Base-by-base conservation (phyloP, 2,888 invertebrate species). In the Trichacis sp. region DNA sequence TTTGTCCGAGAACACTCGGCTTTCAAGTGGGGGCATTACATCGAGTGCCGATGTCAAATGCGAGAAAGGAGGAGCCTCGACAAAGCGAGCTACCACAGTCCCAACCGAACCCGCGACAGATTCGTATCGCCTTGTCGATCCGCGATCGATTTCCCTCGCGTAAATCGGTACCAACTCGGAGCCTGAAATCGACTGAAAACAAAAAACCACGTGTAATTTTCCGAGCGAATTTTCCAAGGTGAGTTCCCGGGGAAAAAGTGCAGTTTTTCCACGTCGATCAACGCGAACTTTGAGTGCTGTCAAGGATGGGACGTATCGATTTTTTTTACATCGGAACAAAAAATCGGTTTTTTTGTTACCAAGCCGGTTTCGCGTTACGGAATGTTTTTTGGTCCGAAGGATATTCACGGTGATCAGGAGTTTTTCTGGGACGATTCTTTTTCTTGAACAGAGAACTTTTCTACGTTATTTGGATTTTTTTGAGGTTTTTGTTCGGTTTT, bases 91-190 rank as follows among this genome's bases (percentile, higher is more conserved):
- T 73, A 74, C 78, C 80, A 81, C 82, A 82, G 83, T 83, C 78
- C 82, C 77, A 78, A 82, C 79, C 80, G 79, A 78, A 79, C 83
- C 76, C n/a, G n/a, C n/a, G n/a, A n/a, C n/a, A n/a, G n/a, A n/a
- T n/a, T n/a, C n/a, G n/a, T n/a, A n/a, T n/a, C n/a, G n/a, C n/a
- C n/a, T n/a, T n/a, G n/a, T 80, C 80, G 75, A 81, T 71, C 80
- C 77, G 79, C 77, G 81, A 73, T 73, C 73, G 73, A 69, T 69
- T 62, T 56, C 55, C 57, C 53, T 38, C 52, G 55, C 54, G 52
- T 29, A 47, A 38, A 48, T 49, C 14, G 40, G 43, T 49, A 9
- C 48, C n/a, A n/a, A n/a, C n/a, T n/a, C n/a, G n/a, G n/a, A n/a
- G 19, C 15, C 14, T 15, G 9, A 18, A 42, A 42, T 11, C 17